Conservation (phyloP, 2,113 vertebrate species). For the Uropsilus gracilis region DNA sequence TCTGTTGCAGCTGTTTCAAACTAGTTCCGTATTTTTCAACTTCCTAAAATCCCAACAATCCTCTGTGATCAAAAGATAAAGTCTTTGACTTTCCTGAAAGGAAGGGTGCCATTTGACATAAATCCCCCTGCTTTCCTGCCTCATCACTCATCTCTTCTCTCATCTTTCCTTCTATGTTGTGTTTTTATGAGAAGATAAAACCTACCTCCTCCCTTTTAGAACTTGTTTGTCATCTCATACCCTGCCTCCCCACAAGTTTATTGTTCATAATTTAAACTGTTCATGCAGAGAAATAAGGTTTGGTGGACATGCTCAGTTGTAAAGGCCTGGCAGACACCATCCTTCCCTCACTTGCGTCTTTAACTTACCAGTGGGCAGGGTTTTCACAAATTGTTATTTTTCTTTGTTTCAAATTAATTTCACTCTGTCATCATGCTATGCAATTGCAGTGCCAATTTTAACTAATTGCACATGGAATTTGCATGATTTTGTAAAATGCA, state of each 20-base stretch:
- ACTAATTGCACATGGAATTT: conserved; percentile 62
- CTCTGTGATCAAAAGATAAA: neutral
- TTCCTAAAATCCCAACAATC: neutral
- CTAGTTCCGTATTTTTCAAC: neutral
- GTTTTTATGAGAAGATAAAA: neutral
- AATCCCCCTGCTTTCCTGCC: neutral
- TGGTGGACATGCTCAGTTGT: neutral
- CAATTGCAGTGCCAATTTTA: conserved; percentile 40
- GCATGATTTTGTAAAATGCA: conserved; percentile 71
- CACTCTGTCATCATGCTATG: conserved; percentile 64
- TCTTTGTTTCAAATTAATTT: conserved; percentile 74
- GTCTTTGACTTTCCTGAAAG: conserved; percentile 19
- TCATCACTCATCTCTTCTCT: neutral
- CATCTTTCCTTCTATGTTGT: neutral
- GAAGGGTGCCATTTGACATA: neutral
- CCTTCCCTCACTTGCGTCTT: neutral
- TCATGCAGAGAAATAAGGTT: conserved; percentile 13
- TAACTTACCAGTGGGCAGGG: conserved; percentile 15
- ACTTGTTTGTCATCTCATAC: neutral
- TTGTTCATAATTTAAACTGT: conserved; percentile 1
- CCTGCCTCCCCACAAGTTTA: too few relatives aligned
- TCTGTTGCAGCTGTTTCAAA: neutral
- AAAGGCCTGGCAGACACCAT: neutral
- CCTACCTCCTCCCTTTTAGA: neutral
- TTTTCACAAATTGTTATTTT: conserved; percentile 66